phyloP scores from a whole-genome alignment of 30 jellyfish, hydroid and myxozoan species.

The Cassiopea andromeda region DNA sequence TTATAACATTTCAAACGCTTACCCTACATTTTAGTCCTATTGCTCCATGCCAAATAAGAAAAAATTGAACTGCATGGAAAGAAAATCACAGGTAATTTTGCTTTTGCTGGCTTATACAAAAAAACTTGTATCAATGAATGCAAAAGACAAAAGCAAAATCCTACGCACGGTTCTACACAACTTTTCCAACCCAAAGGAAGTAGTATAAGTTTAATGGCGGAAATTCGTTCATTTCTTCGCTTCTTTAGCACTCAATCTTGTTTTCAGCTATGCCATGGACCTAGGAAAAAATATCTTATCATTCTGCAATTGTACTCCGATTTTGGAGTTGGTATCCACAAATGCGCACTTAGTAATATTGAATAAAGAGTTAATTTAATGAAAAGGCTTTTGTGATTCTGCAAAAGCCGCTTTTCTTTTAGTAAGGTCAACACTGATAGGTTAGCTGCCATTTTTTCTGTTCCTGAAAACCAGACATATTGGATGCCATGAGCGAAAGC shows the following conservation, averaged over 20 bases:
- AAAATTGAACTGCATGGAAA: not conserved
- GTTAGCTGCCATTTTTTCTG: not conserved
- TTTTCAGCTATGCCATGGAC: not conserved
- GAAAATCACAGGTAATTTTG: not conserved
- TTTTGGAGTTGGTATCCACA: not conserved
- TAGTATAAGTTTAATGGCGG: not conserved
- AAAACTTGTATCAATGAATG: not conserved
- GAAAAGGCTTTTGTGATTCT: not conserved
- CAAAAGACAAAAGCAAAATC: not conserved
- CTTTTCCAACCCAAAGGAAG: not conserved
- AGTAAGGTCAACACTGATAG: not conserved
- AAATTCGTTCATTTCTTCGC: not conserved
- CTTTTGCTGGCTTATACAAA: not conserved
- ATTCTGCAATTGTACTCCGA: not conserved
- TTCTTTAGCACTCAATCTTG: not conserved
- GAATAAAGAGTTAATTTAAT: no score
- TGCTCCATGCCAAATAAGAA: no score
- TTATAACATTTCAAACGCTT: no score
- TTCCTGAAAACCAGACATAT: not conserved
- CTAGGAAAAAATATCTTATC: not conserved
- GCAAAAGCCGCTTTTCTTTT: not conserved
- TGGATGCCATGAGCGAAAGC: not conserved
- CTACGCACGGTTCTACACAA: not conserved
- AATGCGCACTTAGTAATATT: not conserved
- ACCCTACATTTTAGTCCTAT: no score